Evolutionary conservation across 2,888 invertebrate genomes (phyloP).

Genomic region (Lordiphosa andalusiaca): DNA sequence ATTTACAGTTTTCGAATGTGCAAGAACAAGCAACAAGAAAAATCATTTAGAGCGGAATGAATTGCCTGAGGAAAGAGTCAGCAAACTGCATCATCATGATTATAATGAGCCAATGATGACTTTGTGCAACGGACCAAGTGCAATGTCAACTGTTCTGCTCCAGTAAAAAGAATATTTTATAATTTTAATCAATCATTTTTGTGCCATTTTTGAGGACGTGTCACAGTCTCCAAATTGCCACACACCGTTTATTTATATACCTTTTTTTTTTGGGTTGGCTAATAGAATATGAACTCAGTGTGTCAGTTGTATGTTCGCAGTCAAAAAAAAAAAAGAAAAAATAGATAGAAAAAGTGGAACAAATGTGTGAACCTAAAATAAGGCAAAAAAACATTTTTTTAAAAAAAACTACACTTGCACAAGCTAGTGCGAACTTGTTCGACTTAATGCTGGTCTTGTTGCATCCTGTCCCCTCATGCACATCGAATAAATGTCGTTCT

Average conservation of each 20-base stretch:
- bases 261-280: conserved; percentile 27
- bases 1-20: conserved; percentile 63
- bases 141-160: conserved; percentile 27
- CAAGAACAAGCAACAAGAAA: conserved; percentile 19
- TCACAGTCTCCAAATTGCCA: conserved; percentile 23
- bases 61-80: conserved; percentile 36
- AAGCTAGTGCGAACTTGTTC: too few species aligned
- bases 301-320: conserved; percentile 18
- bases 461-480: too few species aligned
- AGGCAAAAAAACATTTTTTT: conserved; percentile 19
- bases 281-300: conserved; percentile 38
- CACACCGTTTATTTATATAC: conserved; percentile 5
- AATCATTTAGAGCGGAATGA: conserved; percentile 56
- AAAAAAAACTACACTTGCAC: too few species aligned
- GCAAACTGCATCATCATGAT: conserved; percentile 34
- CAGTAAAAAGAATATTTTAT: conserved; percentile 1
- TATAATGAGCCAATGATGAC: conserved; percentile 35
- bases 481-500: too few species aligned
- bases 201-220: conserved; percentile 25
- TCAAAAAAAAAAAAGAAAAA: too few species aligned
- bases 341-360: conserved; percentile 6
- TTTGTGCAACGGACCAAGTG: conserved; percentile 11
- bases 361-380: conserved; percentile 21
- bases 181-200: background rate
- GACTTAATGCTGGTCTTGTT: too few species aligned